A percentile compares a stretch with the other conserved stretches of the same genome.
Evolutionary conservation across 2,113 vertebrate genomes (phyloP).

Genomic region (Malurus melanocephalus): DNA sequence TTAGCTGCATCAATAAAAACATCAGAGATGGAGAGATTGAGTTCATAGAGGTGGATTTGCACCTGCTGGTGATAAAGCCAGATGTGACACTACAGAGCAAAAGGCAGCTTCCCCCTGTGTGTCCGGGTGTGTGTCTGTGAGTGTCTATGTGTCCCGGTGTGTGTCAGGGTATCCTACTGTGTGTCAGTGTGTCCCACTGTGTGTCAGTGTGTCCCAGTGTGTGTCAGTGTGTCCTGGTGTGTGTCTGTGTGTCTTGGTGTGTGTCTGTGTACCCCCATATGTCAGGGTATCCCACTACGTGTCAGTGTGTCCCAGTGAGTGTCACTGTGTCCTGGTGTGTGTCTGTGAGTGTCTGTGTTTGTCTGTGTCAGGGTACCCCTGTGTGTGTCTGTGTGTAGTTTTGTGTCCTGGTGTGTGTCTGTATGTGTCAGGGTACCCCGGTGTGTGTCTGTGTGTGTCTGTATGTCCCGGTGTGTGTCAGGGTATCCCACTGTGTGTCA

Average conservation of each 20-base stretch:
- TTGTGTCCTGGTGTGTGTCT: not conserved
- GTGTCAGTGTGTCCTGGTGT: not conserved
- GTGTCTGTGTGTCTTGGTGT: not conserved
- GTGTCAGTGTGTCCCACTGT: not conserved
- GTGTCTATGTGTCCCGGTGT: not conserved
- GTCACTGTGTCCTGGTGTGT: rapidly evolving
- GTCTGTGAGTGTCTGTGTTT: not conserved
- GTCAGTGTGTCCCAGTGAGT: too few relatives aligned
- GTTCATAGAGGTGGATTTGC: not conserved
- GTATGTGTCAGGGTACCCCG: not conserved
- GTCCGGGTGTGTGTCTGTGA: rapidly evolving
- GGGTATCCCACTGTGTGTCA: too few relatives aligned
- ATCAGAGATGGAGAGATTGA: not conserved
- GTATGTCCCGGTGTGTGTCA: not conserved
- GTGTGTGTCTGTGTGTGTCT: not conserved
- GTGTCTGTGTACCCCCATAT: too few relatives aligned
- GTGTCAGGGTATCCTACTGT: not conserved
- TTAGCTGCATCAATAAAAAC: not conserved
- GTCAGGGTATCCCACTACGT: too few relatives aligned
- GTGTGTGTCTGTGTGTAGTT: not conserved
- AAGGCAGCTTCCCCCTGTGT: rapidly evolving
- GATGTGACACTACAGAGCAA: rapidly evolving
- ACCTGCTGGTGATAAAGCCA: not conserved
- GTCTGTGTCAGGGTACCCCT: not conserved
- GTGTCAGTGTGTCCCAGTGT: not conserved